phyloP scores from a whole-genome alignment of 2,797 vertebrate genomes.

The Gadopsis bispinosus region DNA sequence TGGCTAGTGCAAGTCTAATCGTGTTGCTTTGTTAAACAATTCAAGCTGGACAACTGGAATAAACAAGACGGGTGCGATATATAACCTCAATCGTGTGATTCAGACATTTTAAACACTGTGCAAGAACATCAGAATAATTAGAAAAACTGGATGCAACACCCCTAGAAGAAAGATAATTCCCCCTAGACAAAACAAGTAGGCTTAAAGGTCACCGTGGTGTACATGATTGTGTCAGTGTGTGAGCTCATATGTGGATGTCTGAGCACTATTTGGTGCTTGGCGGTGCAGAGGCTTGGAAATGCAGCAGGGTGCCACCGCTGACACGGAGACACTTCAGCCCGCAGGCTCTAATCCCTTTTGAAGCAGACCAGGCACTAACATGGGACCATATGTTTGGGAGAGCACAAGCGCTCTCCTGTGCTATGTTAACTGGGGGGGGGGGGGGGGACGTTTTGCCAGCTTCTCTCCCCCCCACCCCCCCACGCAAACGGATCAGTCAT shows the following conservation, averaged over 20 bases:
- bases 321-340: conserved; percentile 75
- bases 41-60: neutral
- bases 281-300: conserved; percentile 62
- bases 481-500: conserved; percentile 76
- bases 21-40: neutral
- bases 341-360: conserved; percentile 78
- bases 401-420: conserved; percentile 65
- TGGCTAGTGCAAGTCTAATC: neutral
- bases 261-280: conserved; percentile 42
- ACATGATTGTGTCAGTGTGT: conserved; percentile 33
- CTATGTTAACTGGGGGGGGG: conserved; percentile 66
- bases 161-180: neutral
- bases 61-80: neutral
- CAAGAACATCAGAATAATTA: conserved; percentile 3
- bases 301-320: conserved; percentile 76
- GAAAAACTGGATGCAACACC: conserved; percentile 16
- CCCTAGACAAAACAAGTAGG: conserved; percentile 10
- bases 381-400: conserved; percentile 79
- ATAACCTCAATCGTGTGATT: neutral
- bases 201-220: conserved; percentile 30
- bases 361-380: conserved; percentile 69
- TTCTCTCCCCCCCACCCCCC: conserved; percentile 35
- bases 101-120: neutral
- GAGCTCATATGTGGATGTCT: conserved; percentile 42
- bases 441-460: conserved; percentile 73